phyloP scores from a whole-genome alignment of 2,113 vertebrate species.

The Chauna torquata region DNA sequence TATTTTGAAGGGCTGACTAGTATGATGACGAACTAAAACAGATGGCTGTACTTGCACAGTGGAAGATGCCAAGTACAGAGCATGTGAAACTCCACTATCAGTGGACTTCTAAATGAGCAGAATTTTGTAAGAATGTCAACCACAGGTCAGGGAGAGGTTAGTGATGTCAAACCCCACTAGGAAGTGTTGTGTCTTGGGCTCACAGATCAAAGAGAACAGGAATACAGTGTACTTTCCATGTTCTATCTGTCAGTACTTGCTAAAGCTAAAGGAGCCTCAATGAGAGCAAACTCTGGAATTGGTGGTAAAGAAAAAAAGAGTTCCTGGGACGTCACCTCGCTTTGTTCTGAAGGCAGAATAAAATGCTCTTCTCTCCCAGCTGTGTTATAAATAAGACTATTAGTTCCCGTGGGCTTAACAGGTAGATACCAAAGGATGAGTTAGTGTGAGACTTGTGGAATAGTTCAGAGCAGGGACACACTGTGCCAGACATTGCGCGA shows the following conservation, averaged over 20 bases:
- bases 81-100: neutral
- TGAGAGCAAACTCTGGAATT: neutral
- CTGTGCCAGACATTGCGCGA: neutral
- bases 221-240: neutral
- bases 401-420: neutral
- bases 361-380: neutral
- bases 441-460: neutral
- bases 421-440: neutral
- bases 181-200: neutral
- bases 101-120: neutral
- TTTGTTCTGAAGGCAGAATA: neutral
- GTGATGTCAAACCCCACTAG: neutral
- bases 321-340: neutral
- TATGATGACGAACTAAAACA: neutral
- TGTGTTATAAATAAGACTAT: neutral
- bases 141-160: neutral
- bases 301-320: neutral
- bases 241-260: neutral
- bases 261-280: neutral
- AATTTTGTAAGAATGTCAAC: neutral
- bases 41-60: constrained; percentile 3
- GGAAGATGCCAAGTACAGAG: neutral
- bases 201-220: neutral
- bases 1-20: neutral
- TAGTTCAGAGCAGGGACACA: neutral